phyloP scores from a whole-genome alignment of 2,797 vertebrate species.

The Onychomys arenicola region DNA sequence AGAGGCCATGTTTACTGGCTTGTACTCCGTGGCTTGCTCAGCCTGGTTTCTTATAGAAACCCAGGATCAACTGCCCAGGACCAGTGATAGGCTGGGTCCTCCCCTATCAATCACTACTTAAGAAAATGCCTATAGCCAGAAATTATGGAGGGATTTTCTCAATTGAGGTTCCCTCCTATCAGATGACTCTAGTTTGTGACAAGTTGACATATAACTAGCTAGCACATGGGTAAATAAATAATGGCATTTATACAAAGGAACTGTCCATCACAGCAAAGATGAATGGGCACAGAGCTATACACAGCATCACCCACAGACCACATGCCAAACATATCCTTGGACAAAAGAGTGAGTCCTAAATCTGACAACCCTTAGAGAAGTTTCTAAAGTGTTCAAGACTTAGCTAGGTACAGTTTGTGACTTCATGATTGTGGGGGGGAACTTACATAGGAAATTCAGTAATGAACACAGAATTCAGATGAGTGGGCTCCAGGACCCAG shows the following conservation, averaged over 20 bases:
- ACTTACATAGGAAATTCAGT: not conserved
- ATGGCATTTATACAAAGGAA: not conserved
- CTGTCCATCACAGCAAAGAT: too few relatives aligned
- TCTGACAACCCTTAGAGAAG: accelerated
- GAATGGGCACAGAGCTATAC: not conserved
- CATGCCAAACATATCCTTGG: not conserved
- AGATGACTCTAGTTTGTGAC: not conserved
- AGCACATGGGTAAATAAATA: not conserved
- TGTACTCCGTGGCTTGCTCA: not conserved
- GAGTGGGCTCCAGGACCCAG: accelerated
- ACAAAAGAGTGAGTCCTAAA: not conserved
- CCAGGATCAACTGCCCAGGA: not conserved
- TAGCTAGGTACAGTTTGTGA: not conserved
- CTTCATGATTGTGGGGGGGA: accelerated
- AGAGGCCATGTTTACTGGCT: not conserved
- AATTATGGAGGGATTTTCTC: not conserved
- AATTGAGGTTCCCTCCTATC: not conserved
- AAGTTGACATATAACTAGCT: not conserved
- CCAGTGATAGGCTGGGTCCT: not conserved
- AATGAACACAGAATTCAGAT: not conserved
- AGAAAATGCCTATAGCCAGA: not conserved
- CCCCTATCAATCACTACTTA: not conserved
- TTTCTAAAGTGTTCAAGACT: too few relatives aligned
- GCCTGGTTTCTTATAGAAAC: not conserved
- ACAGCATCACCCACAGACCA: accelerated